Evolutionary conservation across 2,888 invertebrate species (phyloP), one percentile per base, ranked within the genome.

Genomic region (Gisinianus flammeolus): DNA sequence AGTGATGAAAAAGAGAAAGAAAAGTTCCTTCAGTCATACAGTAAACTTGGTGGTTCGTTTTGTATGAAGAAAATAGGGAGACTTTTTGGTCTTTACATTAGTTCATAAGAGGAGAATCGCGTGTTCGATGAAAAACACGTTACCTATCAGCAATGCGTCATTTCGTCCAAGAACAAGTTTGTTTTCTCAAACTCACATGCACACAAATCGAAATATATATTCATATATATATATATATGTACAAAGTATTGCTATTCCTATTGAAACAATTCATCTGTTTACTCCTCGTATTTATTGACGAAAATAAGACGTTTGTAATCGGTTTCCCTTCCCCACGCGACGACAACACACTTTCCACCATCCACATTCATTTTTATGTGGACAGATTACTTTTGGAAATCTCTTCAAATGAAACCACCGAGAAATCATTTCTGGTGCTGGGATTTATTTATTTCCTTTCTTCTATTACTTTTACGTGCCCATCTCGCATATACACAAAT

Each of bases 121-220:
- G 80, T 82, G 82, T 62, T 77, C 71, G 68, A 74, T 77, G 70
- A 70, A 75, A 73, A 78, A 76, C 79, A 80, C 74, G 77, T 79
- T 35, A 31, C 24, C 72, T 67, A 77, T 71, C 80, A 79, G 82
- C 82, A 82, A 82, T 82, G 82, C 82, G 82, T 81, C 82, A 82
- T 80, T 80, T 69, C 54, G 71, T 58, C 72, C 69, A 67, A 64
- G 44, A 76, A 24, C 28, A 67, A 67, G 54, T 64, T 74, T 66
- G 2, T 31, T 74, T 28, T 44, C 33, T 64, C 58, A 72, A 22
- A 44, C 24, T 67, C 4, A 16, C 74, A 24, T 44, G 52, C 52
- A 52, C 74, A 33, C 73, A 58, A 58, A 26, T n/a, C n/a, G n/a
- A n/a, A n/a, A n/a, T n/a, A n/a, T n/a, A n/a, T n/a, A n/a, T n/a